Evolutionary conservation across 2,888 invertebrate genomes (phyloP).

Genomic region (Phaonia tiefii): DNA sequence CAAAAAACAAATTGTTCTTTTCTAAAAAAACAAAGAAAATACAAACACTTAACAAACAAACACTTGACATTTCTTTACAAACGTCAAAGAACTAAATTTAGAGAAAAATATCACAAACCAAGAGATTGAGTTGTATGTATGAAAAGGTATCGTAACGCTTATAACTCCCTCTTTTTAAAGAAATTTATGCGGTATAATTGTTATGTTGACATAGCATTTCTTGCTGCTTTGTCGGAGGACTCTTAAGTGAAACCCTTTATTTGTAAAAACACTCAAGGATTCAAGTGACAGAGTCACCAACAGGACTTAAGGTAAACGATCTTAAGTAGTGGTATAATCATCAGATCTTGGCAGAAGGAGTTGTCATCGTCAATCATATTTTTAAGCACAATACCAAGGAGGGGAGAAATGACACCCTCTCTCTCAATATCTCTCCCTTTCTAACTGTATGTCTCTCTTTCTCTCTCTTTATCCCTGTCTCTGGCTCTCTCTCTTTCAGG

Average conservation of each 20-base stretch:
- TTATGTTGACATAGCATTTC: constrained; percentile 22
- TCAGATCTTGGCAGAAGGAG: constrained; percentile 12
- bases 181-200: constrained; percentile 47
- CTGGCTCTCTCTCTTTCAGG: no score
- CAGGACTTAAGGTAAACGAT: constrained; percentile 19
- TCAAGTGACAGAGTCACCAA: no score
- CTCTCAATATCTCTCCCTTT: no score
- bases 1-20: constrained; percentile 49
- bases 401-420: neutral
- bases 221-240: constrained; percentile 30
- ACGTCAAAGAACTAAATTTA: constrained; percentile 1
- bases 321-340: constrained; percentile 4
- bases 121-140: no score
- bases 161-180: neutral
- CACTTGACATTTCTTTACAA: constrained; percentile 47
- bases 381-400: neutral
- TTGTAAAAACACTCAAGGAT: no score
- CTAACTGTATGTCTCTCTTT: no score
- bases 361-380: constrained; percentile 55
- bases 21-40: constrained; percentile 33
- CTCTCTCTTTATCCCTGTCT: no score
- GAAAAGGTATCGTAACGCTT: no score
- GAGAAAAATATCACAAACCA: neutral
- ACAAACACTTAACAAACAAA: neutral
- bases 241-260: constrained; percentile 29